Percentiles rank a stretch among this genome's conserved stretches.
Evolutionary conservation across 2,797 vertebrate species (phyloP).

Genomic region (Balearica regulorum): DNA sequence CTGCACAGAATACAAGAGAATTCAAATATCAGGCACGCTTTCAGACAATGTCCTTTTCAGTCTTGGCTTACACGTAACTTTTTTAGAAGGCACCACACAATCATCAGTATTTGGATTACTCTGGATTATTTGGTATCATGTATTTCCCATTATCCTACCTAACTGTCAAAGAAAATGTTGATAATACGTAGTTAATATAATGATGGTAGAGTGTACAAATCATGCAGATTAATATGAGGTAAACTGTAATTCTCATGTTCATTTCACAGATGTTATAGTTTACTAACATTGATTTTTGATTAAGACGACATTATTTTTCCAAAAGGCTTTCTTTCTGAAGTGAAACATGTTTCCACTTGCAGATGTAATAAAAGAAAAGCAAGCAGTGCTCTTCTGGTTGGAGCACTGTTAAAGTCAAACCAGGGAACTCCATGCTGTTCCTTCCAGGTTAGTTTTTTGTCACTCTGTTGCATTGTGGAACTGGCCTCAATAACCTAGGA

Average conservation of each 20-base stretch:
- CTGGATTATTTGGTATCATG: not conserved
- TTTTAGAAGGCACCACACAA: not conserved
- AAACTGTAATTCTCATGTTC: not conserved
- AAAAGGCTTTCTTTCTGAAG: not conserved
- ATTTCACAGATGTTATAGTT: not conserved
- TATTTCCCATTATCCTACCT: not conserved
- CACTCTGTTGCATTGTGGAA: not conserved
- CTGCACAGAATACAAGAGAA: not conserved
- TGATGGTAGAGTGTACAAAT: not conserved
- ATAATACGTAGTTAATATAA: not conserved
- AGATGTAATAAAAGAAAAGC: not conserved
- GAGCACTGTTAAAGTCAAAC: not conserved
- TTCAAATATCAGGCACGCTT: not conserved
- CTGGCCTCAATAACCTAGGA: not conserved
- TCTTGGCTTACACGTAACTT: not conserved
- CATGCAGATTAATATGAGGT: not conserved
- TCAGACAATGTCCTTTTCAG: not conserved
- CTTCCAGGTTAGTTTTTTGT: not conserved
- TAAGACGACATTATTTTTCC: not conserved
- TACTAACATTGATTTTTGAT: not conserved
- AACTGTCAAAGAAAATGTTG: not conserved
- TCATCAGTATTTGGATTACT: not conserved
- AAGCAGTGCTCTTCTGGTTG: not conserved
- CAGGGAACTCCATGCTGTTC: not conserved
- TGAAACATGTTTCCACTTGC: not conserved